phyloP scores from a whole-genome alignment of 2,797 vertebrate genomes.

The Hephaestus fuliginosus region DNA sequence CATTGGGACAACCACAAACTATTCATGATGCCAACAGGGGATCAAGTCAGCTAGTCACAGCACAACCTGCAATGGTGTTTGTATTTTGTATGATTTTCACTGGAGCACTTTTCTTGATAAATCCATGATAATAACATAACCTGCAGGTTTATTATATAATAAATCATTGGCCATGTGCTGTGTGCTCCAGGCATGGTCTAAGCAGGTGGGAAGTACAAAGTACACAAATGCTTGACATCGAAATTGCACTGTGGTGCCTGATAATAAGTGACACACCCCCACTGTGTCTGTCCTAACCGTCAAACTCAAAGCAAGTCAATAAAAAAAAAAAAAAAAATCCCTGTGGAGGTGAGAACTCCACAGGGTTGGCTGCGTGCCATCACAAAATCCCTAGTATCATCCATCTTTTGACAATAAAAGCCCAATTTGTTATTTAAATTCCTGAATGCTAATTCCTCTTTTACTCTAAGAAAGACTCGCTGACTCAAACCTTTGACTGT shows the following conservation, averaged over 20 bases:
- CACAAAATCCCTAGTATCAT: background rate
- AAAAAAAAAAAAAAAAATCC: conserved; percentile 34
- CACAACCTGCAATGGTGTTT: background rate
- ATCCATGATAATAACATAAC: conserved; percentile 13
- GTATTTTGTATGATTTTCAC: conserved; percentile 19
- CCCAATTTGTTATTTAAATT: conserved; percentile 50
- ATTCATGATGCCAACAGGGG: background rate
- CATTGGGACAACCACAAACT: background rate
- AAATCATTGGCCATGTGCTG: conserved; percentile 1
- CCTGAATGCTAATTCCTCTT: conserved; percentile 49
- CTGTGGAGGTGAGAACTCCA: background rate
- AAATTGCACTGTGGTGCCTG: conserved; percentile 28
- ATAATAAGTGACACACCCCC: conserved; percentile 36
- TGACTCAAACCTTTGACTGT: conserved; percentile 47
- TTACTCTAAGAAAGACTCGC: conserved; percentile 23
- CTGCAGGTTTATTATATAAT: background rate
- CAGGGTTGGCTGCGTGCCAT: too few species aligned
- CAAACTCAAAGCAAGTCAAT: conserved; percentile 45
- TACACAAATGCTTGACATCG: conserved; percentile 24
- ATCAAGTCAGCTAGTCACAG: background rate
- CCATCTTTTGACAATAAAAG: conserved; percentile 51
- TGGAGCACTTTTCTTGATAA: conserved; percentile 11
- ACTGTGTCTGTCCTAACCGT: background rate
- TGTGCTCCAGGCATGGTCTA: background rate
- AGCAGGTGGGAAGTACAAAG: conserved; percentile 11